phyloP scores from a whole-genome alignment of 2,888 invertebrate genomes.

The Heliconius hortense region DNA sequence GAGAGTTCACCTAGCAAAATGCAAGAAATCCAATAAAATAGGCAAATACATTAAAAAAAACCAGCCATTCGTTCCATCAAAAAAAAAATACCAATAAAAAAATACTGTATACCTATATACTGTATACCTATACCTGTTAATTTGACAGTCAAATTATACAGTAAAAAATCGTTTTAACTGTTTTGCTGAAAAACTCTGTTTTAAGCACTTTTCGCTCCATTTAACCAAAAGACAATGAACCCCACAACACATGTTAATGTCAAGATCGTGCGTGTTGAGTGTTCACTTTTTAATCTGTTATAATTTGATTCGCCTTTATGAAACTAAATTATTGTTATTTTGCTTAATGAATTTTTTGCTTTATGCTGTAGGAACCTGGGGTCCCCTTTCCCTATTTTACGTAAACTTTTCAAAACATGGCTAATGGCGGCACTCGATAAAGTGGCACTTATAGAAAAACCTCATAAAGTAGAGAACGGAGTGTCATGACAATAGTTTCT shows the following conservation, averaged over 20 bases:
- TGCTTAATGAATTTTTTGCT: no score
- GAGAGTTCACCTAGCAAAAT: no score
- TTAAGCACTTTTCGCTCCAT: conserved; percentile 24
- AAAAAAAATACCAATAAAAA: no score
- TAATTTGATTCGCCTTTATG: conserved; percentile 1
- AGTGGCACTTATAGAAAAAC: not conserved
- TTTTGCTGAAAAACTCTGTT: not conserved
- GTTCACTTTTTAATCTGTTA: conserved; percentile 5
- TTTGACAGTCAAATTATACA: not conserved
- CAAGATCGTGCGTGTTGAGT: conserved; percentile 31
- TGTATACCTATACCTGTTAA: no score
- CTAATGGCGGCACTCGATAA: no score
- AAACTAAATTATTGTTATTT: not conserved
- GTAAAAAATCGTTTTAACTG: not conserved
- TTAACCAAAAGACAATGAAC: conserved; percentile 32
- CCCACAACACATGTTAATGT: conserved; percentile 28
- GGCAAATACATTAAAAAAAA: no score
- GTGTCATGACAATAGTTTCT: not conserved
- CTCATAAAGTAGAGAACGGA: not conserved
- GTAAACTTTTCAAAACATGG: no score
- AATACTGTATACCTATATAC: no score
- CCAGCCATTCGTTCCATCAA: no score
- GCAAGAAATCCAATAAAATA: no score
- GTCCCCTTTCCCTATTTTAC: no score
- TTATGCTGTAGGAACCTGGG: no score